Percentiles rank a stretch among this genome's conserved stretches.
Conservation (phyloP, 2,113 vertebrate species). For the Leucoraja erinaceus region DNA sequence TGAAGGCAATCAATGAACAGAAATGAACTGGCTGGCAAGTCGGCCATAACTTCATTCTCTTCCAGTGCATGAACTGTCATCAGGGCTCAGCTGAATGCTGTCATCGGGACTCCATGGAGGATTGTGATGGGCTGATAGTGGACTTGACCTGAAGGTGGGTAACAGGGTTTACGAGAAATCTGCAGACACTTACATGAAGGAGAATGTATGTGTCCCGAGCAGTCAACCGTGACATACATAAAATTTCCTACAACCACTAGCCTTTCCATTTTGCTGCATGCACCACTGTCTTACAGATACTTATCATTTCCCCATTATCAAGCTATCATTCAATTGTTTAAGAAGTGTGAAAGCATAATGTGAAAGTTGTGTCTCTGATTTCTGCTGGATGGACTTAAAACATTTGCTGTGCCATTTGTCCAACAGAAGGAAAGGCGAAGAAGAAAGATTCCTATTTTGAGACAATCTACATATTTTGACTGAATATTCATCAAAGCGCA, state of each 20-base stretch:
- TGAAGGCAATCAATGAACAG: slow-evolving; percentile 22
- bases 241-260: background rate
- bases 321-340: slow-evolving; percentile 27
- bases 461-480: background rate
- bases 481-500: background rate
- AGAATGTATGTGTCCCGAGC: slow-evolving; percentile 2
- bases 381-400: background rate
- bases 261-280: slow-evolving; percentile 1
- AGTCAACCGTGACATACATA: background rate
- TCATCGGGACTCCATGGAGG: background rate
- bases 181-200: slow-evolving; percentile 5
- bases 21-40: slow-evolving; percentile 27
- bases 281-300: slow-evolving; percentile 5
- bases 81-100: slow-evolving; percentile 2
- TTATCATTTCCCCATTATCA: background rate
- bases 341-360: slow-evolving; percentile 3
- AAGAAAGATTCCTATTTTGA: background rate
- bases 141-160: slow-evolving; percentile 20
- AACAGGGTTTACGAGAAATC: background rate
- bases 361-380: background rate
- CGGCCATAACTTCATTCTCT: background rate
- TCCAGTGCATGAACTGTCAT: slow-evolving; percentile 6
- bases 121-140: background rate
- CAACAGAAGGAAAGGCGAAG: background rate
- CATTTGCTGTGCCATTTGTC: background rate